A percentile compares a stretch with the other conserved stretches of the same genome.
Conservation (phyloP, 2,113 vertebrate genomes). For the Steatornis caripensis region DNA sequence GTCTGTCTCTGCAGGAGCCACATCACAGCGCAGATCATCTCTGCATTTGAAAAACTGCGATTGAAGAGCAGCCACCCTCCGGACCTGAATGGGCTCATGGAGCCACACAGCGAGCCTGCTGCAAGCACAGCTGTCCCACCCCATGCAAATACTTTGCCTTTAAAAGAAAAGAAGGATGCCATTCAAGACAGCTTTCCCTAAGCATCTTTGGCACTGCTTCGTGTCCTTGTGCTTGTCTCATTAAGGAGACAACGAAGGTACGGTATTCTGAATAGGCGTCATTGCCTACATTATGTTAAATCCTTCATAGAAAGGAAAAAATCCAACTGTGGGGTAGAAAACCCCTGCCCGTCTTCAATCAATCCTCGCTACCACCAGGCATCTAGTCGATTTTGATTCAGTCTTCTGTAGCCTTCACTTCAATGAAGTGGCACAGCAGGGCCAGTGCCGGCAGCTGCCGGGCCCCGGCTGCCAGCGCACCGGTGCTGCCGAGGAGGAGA, state of each 20-base stretch:
- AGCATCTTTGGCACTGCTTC: not conserved
- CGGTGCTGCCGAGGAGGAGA: not conserved
- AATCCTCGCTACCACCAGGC: slow-evolving; percentile 81
- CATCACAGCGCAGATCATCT: not conserved
- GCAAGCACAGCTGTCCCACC: not conserved
- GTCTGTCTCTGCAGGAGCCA: slow-evolving; percentile 3
- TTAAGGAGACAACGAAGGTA: slow-evolving; percentile 57
- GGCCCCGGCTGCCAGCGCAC: slow-evolving; percentile 10
- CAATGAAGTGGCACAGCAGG: slow-evolving; percentile 87
- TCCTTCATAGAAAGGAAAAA: slow-evolving; percentile 80
- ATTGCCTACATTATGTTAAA: slow-evolving; percentile 80
- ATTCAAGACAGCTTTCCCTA: not conserved
- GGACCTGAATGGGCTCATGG: not conserved
- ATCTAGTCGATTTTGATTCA: slow-evolving; percentile 81
- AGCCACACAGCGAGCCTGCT: not conserved
- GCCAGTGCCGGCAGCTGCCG: slow-evolving; percentile 45
- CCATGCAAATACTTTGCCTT: not conserved
- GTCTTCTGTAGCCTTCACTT: slow-evolving; percentile 74
- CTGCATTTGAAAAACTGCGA: not conserved
- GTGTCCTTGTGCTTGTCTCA: not conserved
- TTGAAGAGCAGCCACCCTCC: not conserved
- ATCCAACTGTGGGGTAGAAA: slow-evolving; percentile 81
- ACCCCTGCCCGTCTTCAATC: slow-evolving; percentile 84
- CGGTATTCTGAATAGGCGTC: not conserved
- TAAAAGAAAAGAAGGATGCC: slow-evolving; percentile 4